Evolutionary conservation across 2,797 vertebrate species (phyloP), one percentile per base, ranked within the genome.

Genomic region (Tympanoctomys barrerae): DNA sequence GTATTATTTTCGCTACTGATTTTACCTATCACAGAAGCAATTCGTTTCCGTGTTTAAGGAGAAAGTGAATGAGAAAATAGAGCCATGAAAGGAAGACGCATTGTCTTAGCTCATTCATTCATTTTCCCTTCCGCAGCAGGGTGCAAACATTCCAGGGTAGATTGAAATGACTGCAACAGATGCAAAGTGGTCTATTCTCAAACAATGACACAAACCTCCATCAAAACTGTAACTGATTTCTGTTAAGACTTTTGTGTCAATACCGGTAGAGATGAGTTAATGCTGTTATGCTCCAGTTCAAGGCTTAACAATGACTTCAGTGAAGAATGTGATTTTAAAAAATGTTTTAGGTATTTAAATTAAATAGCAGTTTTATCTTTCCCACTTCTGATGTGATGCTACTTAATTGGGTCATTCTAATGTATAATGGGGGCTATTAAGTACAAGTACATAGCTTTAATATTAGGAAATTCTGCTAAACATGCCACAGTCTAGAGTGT

Each of bases 351-450:
- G 59, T 33, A 86, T 73, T 82, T 90, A 81, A 87, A 2, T 88
- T 71, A 57, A 87, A 16, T 68, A 61, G 59, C 59, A 61, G 18
- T 83, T 95, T 94, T 91, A 78, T 81, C 26, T 59, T 95, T 70
- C 31, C 87, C 71, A 26, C 31, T 84, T 92, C 59, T 81, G 19
- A 85, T 84, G 24, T 33, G 92, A 94, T 95, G 83, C 3, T 28
- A 95, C n/a, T 94, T 80, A 36, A 88, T 8, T 82, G 42, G 39
- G 26, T 91, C 9, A 92, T n/a, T 77, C 57, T 85, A 85, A 95
- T 81, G 1, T 12, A 66, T 86, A 68, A 28, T 8, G 85, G 36
- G 22, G 89, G 3, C 8, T 83, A 70, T 80, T 94, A 33, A 92
- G 90, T 36, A 92, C 46, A 83, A 92, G 92, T 81, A 26, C 80